Percentiles rank a stretch among this genome's conserved stretches.
phyloP scores from a whole-genome alignment of 2,797 vertebrate genomes.

The Triplophysa bombifrons region DNA sequence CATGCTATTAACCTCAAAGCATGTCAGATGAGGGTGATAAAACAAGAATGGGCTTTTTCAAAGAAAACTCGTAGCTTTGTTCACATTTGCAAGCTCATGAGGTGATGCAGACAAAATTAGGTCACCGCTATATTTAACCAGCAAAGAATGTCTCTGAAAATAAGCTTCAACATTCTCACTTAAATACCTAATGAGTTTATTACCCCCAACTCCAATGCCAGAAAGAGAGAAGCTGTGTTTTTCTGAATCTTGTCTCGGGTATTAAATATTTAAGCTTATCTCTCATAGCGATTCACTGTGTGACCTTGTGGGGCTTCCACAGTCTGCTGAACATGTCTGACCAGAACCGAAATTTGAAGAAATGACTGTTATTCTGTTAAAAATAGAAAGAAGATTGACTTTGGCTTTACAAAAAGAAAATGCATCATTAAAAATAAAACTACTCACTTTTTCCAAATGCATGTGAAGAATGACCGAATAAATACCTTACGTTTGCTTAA shows the following conservation, averaged over 20 bases:
- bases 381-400: slow-evolving; percentile 30
- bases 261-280: slow-evolving; percentile 40
- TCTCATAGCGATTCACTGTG: slow-evolving; percentile 5
- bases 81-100: slow-evolving; percentile 11
- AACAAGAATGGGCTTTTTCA: slow-evolving; percentile 19
- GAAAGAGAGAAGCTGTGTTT: slow-evolving; percentile 7
- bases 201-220: neutral
- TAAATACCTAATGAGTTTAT: neutral
- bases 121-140: slow-evolving; percentile 28
- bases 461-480: neutral
- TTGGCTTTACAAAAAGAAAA: neutral
- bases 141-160: slow-evolving; percentile 14
- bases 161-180: slow-evolving; percentile 15
- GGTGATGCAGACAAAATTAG: slow-evolving; percentile 31
- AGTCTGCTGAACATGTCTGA: slow-evolving; percentile 18
- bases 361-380: slow-evolving; percentile 28
- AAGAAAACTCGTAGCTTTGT: slow-evolving; percentile 11
- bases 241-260: slow-evolving; percentile 27
- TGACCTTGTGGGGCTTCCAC: slow-evolving; percentile 23
- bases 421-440: neutral
- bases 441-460: neutral
- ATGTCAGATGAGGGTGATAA: slow-evolving; percentile 16
- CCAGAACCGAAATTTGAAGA: neutral
- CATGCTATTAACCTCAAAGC: slow-evolving; percentile 23
- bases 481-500: slow-evolving; percentile 7